Evolutionary conservation across 2,888 invertebrate species (phyloP).

Genomic region (Sicus ferrugineus): DNA sequence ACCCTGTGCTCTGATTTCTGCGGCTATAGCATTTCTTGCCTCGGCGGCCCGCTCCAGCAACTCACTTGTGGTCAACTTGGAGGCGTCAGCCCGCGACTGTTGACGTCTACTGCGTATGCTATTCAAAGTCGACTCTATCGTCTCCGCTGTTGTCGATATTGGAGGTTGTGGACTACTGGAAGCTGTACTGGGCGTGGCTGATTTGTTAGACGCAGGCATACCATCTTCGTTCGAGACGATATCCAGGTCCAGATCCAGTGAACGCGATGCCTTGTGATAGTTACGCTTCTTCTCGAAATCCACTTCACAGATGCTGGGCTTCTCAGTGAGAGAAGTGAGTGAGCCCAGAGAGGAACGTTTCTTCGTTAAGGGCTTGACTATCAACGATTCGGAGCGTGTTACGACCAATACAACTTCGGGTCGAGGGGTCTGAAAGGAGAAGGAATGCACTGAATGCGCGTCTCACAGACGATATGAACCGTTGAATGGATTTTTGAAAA

Average conservation of each 20-base stretch:
- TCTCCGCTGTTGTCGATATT: constrained; percentile 32
- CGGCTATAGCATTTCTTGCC: constrained; percentile 60
- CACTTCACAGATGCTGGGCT: constrained; percentile 53
- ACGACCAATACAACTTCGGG: constrained; percentile 82
- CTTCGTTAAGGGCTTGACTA: constrained; percentile 60
- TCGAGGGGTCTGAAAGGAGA: constrained; percentile 73
- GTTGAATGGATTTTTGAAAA: not conserved
- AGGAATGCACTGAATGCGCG: no score
- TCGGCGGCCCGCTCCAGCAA: constrained; percentile 61
- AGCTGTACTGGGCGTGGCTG: constrained; percentile 42
- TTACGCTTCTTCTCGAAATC: constrained; percentile 61
- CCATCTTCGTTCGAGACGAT: constrained; percentile 59
- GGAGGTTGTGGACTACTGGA: constrained; percentile 53
- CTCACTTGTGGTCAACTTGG: constrained; percentile 61
- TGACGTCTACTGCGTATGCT: constrained; percentile 59
- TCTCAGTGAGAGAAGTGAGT: constrained; percentile 62
- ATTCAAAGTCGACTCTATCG: constrained; percentile 53
- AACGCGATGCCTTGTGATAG: constrained; percentile 63
- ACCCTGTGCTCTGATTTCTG: constrained; percentile 62
- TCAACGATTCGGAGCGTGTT: constrained; percentile 67
- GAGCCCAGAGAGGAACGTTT: constrained; percentile 64
- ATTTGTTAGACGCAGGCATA: constrained; percentile 23
- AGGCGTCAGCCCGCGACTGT: constrained; percentile 58
- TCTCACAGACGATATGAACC: not conserved
- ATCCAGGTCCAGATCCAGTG: constrained; percentile 62